Conservation (phyloP, 2,888 invertebrate genomes). For the Parnassius apollo region DNA sequence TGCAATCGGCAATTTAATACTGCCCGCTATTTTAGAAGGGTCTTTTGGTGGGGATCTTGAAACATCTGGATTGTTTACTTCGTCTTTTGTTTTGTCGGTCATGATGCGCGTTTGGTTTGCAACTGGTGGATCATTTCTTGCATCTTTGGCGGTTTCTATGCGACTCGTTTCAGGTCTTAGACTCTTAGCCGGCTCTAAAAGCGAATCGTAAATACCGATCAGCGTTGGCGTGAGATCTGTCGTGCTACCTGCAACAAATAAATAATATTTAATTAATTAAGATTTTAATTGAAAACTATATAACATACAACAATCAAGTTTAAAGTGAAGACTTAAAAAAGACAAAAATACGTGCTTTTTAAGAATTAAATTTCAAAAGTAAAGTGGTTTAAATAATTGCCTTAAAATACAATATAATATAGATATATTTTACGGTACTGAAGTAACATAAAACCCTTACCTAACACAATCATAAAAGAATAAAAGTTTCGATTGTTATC, state of each 20-base stretch:
- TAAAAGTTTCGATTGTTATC: slow-evolving; percentile 33
- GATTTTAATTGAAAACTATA: too few species aligned
- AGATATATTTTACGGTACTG: not conserved
- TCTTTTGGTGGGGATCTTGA: slow-evolving; percentile 48
- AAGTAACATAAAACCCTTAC: slow-evolving; percentile 11
- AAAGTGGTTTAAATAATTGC: too few species aligned
- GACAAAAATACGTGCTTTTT: too few species aligned
- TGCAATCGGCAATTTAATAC: slow-evolving; percentile 68
- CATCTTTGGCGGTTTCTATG: slow-evolving; percentile 72
- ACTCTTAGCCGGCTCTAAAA: slow-evolving; percentile 78
- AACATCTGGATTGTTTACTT: slow-evolving; percentile 32
- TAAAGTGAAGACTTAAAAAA: too few species aligned
- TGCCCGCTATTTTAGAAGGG: slow-evolving; percentile 60
- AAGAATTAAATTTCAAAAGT: too few species aligned
- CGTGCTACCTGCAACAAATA: slow-evolving; percentile 87
- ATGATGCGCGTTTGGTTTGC: slow-evolving; percentile 36
- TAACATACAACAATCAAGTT: too few species aligned
- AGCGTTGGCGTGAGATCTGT: slow-evolving; percentile 92
- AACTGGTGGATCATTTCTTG: slow-evolving; percentile 73
- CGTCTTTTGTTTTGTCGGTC: slow-evolving; percentile 46
- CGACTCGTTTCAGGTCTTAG: slow-evolving; percentile 53
- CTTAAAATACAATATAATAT: not conserved
- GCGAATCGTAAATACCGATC: slow-evolving; percentile 92
- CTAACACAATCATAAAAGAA: slow-evolving; percentile 24
- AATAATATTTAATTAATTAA: slow-evolving; percentile 10